Percentiles rank a stretch among this genome's conserved stretches.
Evolutionary conservation across 2,888 invertebrate genomes (phyloP).

Genomic region (Lamproptera curius): DNA sequence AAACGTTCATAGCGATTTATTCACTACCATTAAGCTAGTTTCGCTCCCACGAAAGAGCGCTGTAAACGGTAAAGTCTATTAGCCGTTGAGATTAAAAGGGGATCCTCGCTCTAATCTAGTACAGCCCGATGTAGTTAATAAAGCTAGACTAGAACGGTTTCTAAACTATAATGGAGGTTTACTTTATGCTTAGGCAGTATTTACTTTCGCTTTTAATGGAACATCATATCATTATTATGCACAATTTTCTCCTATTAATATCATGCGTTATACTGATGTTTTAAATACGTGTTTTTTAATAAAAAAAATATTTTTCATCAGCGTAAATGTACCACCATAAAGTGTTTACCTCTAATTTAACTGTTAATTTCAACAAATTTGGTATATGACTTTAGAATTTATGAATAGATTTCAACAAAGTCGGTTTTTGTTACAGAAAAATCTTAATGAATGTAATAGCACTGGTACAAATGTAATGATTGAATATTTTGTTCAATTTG

Average conservation of each 20-base stretch:
- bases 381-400: too few relatives aligned
- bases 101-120: slow-evolving; percentile 16
- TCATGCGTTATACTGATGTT: too few relatives aligned
- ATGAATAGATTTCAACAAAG: too few relatives aligned
- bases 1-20: background rate
- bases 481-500: too few relatives aligned
- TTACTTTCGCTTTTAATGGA: slow-evolving; percentile 8
- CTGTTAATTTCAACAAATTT: too few relatives aligned
- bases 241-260: background rate
- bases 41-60: background rate
- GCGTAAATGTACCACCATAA: too few relatives aligned
- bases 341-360: too few relatives aligned
- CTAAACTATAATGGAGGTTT: slow-evolving; percentile 17
- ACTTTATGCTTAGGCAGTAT: slow-evolving; percentile 13
- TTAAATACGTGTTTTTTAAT: too few relatives aligned
- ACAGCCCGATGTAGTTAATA: slow-evolving; percentile 10
- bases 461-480: too few relatives aligned
- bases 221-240: background rate
- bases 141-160: slow-evolving; percentile 9
- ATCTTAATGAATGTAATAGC: too few relatives aligned
- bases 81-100: slow-evolving; percentile 13
- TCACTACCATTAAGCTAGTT: background rate
- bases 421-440: too few relatives aligned
- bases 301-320: too few relatives aligned
- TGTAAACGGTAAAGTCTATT: slow-evolving; percentile 8